Conservation (phyloP, 2,113 vertebrate species). For the Leucopsar rothschildi region DNA sequence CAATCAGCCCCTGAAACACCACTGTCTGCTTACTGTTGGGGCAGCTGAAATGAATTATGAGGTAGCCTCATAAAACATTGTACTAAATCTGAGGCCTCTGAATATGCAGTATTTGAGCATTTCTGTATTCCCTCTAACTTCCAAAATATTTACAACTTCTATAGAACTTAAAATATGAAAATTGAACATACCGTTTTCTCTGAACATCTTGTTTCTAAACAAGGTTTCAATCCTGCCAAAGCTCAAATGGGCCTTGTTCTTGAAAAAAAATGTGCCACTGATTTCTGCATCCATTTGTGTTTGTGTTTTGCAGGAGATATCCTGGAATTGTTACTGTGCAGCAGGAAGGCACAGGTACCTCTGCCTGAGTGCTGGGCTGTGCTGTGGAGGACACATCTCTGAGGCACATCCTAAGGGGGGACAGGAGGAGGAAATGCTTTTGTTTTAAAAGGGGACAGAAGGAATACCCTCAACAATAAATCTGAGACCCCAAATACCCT, state of each 20-base stretch:
- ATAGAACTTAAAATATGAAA: neutral
- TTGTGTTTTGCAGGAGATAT: neutral
- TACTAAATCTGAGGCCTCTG: neutral
- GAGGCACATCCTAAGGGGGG: neutral
- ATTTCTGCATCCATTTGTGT: neutral
- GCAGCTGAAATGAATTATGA: slow-evolving; percentile 8
- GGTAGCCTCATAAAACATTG: neutral
- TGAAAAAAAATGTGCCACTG: neutral
- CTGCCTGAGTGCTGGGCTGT: neutral
- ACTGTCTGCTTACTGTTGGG: slow-evolving; percentile 5
- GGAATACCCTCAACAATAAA: neutral
- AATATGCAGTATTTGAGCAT: neutral
- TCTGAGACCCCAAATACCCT: neutral
- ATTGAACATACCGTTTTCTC: neutral
- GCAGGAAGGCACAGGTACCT: neutral
- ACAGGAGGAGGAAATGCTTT: neutral
- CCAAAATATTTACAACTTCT: neutral
- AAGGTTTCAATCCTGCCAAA: neutral
- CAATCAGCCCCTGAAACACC: neutral
- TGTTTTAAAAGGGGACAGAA: neutral
- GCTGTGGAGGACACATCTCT: neutral
- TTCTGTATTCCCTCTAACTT: neutral
- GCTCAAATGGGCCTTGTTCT: neutral
- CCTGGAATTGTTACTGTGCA: neutral
- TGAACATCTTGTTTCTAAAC: neutral